These are phyloP conservation scores for Crypturellus undulatus DNA, from an alignment of 2,113 vertebrate species.

Conservation along the genomic window DNA sequence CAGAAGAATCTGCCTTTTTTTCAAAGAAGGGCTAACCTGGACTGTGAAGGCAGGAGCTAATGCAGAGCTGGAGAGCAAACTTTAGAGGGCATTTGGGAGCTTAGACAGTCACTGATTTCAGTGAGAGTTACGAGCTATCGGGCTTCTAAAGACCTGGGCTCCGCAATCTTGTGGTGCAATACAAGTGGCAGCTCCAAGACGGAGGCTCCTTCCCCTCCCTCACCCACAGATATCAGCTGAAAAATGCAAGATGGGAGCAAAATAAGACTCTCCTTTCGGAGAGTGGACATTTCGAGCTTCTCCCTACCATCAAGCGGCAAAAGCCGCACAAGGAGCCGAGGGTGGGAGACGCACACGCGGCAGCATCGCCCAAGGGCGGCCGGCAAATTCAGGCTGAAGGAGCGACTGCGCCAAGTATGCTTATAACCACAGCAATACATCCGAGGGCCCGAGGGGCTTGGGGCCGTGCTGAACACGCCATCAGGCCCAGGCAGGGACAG, in stretches of 20 bases:
- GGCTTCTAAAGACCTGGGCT: background rate
- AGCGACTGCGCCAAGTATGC: conserved; percentile 2
- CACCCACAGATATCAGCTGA: background rate
- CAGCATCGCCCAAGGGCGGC: background rate
- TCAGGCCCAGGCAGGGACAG: too few species aligned
- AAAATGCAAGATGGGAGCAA: background rate
- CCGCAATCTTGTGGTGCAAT: background rate
- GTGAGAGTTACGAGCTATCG: background rate
- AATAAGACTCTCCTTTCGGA: background rate
- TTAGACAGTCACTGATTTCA: background rate
- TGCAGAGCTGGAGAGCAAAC: background rate
- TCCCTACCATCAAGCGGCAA: background rate
- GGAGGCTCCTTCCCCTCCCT: background rate
- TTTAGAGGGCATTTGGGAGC: background rate
- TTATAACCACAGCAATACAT: conserved; percentile 32
- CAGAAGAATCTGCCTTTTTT: background rate
- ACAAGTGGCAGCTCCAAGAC: background rate
- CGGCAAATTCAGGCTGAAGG: background rate
- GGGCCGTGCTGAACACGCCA: conserved; percentile 39
- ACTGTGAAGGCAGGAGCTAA: background rate
- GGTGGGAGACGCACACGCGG: background rate
- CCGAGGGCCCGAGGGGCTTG: conserved; percentile 24
- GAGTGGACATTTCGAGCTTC: background rate
- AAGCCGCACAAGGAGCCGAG: too few species aligned
- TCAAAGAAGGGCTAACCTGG: background rate